Base-by-base conservation (phyloP, 1,140 invertebrate species). In the Papilio xuthus region DNA sequence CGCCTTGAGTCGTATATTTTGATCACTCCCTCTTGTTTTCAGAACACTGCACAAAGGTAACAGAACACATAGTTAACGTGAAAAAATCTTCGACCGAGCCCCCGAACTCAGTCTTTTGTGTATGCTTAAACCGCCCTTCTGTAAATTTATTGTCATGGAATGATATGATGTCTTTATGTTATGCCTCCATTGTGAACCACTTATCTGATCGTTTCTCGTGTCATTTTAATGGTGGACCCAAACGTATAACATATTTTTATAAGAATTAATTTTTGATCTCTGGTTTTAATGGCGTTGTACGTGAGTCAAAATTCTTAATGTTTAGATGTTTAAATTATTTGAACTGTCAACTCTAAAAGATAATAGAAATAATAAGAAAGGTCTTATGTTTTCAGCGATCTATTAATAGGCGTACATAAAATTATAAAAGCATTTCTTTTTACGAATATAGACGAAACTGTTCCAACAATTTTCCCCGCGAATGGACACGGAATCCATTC, bases 141-240 rank as follows among this genome's bases (percentile, higher is more conserved):
- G 78, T 80, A 87, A 90, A 92, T 93, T 93, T 92, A 93, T 92
- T 90, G 88, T 92, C 84, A 83, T 85, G 83, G 84, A 89, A 91
- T 92, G 87, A 92, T 93, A 92, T 93, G 92, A 93, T 92, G 91
- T 93, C 91, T 93, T 91, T 93, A 93, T 93, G 85, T 87, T 86
- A 83, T 87, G 83, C 80, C 79, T 86, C 91, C 81, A 90, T 93
- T 93, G 90, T 93, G 83, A 78, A 81, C 82, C 87, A 91, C 86
- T 91, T 93, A 93, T 92, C 92, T 91, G 90, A 93, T 93, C 90
- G 82, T 87, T 83, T 85, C 81, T 83, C 67, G 83, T 87, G 82
- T 91, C 90, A 86, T 88, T 91, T 85, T 89, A 90, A 91, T 92
- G 86, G 88, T 85, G 78, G 80, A 82, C 79, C 74, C 74, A 63